phyloP scores from a whole-genome alignment of 2,888 invertebrate species.

The Lobophora halterata region DNA sequence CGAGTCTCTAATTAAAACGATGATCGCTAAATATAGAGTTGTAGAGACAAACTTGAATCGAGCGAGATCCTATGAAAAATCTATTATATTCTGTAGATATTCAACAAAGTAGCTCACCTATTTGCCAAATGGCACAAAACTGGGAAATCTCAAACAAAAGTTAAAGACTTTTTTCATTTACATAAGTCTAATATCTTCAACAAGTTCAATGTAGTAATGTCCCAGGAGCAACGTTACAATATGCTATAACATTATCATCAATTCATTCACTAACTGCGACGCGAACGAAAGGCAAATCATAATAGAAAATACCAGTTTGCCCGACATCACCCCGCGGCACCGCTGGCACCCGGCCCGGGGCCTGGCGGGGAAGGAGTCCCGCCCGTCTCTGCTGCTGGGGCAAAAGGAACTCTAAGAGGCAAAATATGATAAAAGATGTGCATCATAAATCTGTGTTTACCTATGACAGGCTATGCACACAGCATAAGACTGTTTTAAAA shows the following conservation, averaged over 20 bases:
- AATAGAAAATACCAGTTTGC: constrained; percentile 31
- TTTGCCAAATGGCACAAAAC: too few relatives aligned
- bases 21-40: too few relatives aligned
- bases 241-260: constrained; percentile 21
- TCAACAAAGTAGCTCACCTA: too few relatives aligned
- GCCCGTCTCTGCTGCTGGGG: constrained; percentile 5
- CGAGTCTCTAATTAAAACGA: too few relatives aligned
- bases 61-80: too few relatives aligned
- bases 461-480: too few relatives aligned
- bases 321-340: constrained; percentile 25
- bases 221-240: constrained; percentile 11
- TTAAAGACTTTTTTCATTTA: constrained; percentile 5
- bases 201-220: constrained; percentile 2
- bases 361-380: too few relatives aligned
- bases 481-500: too few relatives aligned
- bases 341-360: neutral
- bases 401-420: constrained; percentile 7
- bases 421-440: too few relatives aligned
- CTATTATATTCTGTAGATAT: too few relatives aligned
- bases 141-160: constrained; percentile 3
- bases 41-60: too few relatives aligned
- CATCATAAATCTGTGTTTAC: too few relatives aligned
- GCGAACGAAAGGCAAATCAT: constrained; percentile 29
- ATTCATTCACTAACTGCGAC: constrained; percentile 22
- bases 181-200: neutral